Evolutionary conservation across 2,888 invertebrate genomes (phyloP).

Genomic region (Cyclophora punctaria): DNA sequence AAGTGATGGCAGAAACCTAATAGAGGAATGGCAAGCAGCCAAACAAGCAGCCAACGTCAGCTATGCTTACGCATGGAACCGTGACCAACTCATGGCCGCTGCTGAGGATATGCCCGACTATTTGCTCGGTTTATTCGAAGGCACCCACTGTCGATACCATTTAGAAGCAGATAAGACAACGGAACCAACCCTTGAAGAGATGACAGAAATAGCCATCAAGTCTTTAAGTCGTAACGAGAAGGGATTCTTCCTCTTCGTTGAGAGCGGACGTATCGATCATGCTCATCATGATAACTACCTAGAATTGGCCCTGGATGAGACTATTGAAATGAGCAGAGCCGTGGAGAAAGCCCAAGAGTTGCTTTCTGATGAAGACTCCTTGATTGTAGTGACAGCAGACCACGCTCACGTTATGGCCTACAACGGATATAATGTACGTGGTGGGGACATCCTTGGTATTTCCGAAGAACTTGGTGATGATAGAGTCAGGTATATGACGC

Average conservation of each 20-base stretch:
- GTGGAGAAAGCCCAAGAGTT: constrained; percentile 54
- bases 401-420: constrained; percentile 82
- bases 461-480: constrained; percentile 51
- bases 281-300: constrained; percentile 77
- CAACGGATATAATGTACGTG: constrained; percentile 78
- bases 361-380: constrained; percentile 70
- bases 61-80: constrained; percentile 75
- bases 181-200: constrained; percentile 62
- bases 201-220: constrained; percentile 78
- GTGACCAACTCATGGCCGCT: constrained; percentile 65
- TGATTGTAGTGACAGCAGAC: constrained; percentile 84
- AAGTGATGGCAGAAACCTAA: constrained; percentile 77
- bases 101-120: constrained; percentile 72
- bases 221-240: constrained; percentile 77
- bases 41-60: constrained; percentile 46
- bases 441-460: constrained; percentile 39
- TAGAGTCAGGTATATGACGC: constrained; percentile 66
- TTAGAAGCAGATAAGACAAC: constrained; percentile 59
- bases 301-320: constrained; percentile 78
- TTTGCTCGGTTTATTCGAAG: constrained; percentile 77
- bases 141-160: constrained; percentile 79
- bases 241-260: constrained; percentile 86
- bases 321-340: constrained; percentile 77
- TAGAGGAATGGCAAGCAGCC: constrained; percentile 77
- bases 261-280: constrained; percentile 79